Conservation (phyloP, 2,888 invertebrate genomes). For the Entomobrya multifasciata region DNA sequence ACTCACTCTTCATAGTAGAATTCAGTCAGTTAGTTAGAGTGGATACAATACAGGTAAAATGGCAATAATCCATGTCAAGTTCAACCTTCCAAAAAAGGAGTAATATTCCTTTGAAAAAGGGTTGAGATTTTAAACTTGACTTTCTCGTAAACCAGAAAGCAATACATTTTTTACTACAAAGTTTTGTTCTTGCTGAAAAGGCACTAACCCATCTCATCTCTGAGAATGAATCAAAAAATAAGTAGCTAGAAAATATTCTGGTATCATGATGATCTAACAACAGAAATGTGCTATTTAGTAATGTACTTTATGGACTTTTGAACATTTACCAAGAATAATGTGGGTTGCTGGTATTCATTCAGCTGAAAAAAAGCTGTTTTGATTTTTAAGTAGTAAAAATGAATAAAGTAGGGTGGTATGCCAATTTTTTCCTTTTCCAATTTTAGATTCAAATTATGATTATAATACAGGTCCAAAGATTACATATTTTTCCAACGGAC, state of each 20-base stretch:
- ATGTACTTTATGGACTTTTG: constrained; percentile 15
- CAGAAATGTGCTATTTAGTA: constrained; percentile 19
- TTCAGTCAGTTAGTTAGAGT: constrained; percentile 27
- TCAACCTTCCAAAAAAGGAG: constrained; percentile 70
- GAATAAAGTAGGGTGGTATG: no score
- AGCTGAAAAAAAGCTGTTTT: constrained; percentile 27
- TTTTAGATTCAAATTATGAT: no score
- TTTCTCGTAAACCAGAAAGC: constrained; percentile 37
- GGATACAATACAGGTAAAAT: constrained; percentile 24
- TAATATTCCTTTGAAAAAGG: constrained; percentile 65
- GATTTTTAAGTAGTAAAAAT: background rate
- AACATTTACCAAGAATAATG: constrained; percentile 46
- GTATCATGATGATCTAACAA: constrained; percentile 35
- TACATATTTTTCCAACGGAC: no score
- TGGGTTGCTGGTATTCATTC: constrained; percentile 57
- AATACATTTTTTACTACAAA: background rate
- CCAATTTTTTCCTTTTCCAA: no score
- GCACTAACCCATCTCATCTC: no score
- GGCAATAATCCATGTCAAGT: constrained; percentile 70
- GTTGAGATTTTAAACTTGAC: constrained; percentile 66
- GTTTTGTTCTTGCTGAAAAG: no score
- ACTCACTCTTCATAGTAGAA: background rate
- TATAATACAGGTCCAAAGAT: no score
- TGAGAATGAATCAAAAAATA: no score
- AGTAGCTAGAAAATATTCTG: constrained; percentile 8